Base-by-base conservation (phyloP, 2,888 invertebrate genomes). In the Ormyrus labotus region DNA sequence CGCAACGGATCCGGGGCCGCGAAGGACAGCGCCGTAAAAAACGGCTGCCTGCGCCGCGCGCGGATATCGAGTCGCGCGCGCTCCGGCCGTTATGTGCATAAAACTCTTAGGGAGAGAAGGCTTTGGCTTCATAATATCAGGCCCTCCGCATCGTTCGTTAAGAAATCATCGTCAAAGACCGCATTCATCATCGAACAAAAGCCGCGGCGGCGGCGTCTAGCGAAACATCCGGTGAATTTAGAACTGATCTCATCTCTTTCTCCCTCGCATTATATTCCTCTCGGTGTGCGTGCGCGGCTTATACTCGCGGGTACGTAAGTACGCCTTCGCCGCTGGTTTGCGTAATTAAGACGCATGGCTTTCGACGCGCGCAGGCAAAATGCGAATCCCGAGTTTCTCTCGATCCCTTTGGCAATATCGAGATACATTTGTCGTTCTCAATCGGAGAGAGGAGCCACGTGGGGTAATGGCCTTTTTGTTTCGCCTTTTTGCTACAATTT, bases 211-310 rank as follows among this genome's bases (percentile, higher is more conserved):
- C 75, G 53, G 68, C 47, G 47, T 10, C 50, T 83, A 83, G 83
- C 85, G 84, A 87, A 84, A 86, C 85, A 87, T 87, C 87, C 87
- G 87, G 87, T 84, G 83, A 87, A 87, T 87, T 87, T 85, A 85
- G 84, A 85, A 84, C 86, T 84, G 84, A 86, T 85, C 84, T 83
- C 84, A 85, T 85, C 84, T 83, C 78, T 85, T 85, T 58, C 51
- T 48, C 63, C 19, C 50, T 50, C 51, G 53, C 61, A 13, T 60
- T 67, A 19, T 64, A 34, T 71, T 71, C 50, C 63, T 51, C 58
- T 63, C 13, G 34, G 9, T 10, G 11, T 11, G 9, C 34, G 34
- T 34, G 57, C 34, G 6, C 7, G 10, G 19, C 34, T n/a, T 34
- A 2, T 34, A 34, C 34, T 34, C 34, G 2, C 34, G 34, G 34